phyloP scores from a whole-genome alignment of 1,140 invertebrate species.

The Drosophila pectinifera region DNA sequence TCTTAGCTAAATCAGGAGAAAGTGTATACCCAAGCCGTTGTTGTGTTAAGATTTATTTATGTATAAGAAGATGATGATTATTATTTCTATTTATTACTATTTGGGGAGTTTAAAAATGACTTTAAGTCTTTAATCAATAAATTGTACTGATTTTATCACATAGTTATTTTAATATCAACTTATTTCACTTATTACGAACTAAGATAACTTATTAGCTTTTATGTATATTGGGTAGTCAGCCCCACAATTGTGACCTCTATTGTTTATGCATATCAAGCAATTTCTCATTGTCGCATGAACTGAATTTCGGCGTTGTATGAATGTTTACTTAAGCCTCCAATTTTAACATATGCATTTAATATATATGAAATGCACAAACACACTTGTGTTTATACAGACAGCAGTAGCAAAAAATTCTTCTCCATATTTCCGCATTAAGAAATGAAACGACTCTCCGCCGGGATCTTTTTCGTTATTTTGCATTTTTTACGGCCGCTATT shows the following conservation, averaged over 20 bases:
- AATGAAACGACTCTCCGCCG: conserved; percentile 55
- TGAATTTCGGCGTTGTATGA: conserved; percentile 25
- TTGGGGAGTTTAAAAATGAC: too few species aligned
- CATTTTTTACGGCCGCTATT: conserved; percentile 48
- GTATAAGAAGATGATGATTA: too few species aligned
- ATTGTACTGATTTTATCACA: too few species aligned
- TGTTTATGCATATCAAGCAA: conserved; percentile 45
- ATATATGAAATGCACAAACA: conserved; percentile 28
- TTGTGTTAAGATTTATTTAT: too few species aligned
- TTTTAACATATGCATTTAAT: conserved; percentile 53
- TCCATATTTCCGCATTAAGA: conserved; percentile 80
- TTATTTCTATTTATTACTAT: too few species aligned
- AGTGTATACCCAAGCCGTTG: too few species aligned
- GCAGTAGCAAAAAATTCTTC: conserved; percentile 58
- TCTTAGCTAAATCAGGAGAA: too few species aligned
- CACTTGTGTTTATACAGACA: conserved; percentile 25
- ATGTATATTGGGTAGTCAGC: too few species aligned
- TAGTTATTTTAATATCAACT: too few species aligned
- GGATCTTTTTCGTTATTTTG: conserved; percentile 30
- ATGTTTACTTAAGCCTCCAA: conserved; percentile 50
- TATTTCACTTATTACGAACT: too few species aligned
- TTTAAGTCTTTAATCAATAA: too few species aligned
- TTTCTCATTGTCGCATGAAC: conserved; percentile 55
- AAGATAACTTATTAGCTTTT: too few species aligned
- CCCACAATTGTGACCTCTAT: not conserved